phyloP scores from a whole-genome alignment of 92 coral and sea anemone species.

The Epizoanthus stellaris region DNA sequence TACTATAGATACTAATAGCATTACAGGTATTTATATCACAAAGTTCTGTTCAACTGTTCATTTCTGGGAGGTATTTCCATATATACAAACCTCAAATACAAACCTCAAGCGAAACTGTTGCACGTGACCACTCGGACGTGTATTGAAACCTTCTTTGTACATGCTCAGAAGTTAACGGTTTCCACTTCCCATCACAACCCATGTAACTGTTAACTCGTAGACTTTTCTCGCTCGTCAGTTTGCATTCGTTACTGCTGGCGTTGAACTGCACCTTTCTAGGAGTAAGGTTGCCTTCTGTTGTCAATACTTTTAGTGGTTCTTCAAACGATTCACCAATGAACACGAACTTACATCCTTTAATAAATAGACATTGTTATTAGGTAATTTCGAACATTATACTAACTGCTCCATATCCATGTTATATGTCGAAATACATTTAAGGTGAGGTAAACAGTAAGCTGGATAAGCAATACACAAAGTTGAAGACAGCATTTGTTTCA shows the following conservation, averaged over 20 bases:
- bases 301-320: conserved; percentile 12
- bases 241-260: neutral
- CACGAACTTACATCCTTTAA: conserved; percentile 8
- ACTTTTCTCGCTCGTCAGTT: neutral
- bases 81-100: neutral
- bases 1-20: no score
- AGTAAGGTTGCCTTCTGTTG: neutral
- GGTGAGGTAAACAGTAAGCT: no score
- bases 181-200: conserved; percentile 30
- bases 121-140: neutral
- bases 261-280: conserved; percentile 4
- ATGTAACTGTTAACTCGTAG: neutral
- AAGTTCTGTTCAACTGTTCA: no score
- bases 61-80: no score
- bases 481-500: no score
- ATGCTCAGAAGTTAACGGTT: neutral
- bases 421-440: no score
- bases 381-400: no score
- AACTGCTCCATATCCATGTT: no score
- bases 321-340: conserved; percentile 1
- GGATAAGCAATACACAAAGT: no score
- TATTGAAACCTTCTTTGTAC: neutral
- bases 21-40: no score
- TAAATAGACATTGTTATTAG: neutral
- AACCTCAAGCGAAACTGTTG: conserved; percentile 1